Evolutionary conservation across 2,113 vertebrate genomes (phyloP).

Genomic region (Orthonyx spaldingii): DNA sequence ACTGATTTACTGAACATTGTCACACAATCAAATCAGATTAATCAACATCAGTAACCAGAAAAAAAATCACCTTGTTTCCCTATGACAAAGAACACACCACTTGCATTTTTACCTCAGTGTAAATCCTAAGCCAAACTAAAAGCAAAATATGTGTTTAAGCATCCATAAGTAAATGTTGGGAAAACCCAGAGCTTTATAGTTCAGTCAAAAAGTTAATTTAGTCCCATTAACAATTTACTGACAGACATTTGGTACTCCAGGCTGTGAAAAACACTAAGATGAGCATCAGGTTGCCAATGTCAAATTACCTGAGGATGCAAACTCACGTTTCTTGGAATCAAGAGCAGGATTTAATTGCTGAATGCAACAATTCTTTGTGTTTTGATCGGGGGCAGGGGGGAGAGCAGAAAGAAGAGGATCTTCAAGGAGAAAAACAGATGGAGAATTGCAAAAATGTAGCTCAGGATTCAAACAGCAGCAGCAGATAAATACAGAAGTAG

Average conservation of each 20-base stretch:
- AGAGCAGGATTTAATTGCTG: neutral
- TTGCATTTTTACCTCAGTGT: neutral
- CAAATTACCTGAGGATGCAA: conserved; percentile 20
- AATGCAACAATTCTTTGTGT: neutral
- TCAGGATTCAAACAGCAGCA: neutral
- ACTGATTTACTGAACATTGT: neutral
- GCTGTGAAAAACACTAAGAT: neutral
- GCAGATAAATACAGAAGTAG: neutral
- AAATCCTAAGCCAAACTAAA: neutral
- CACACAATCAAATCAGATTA: neutral
- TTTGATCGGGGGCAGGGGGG: neutral
- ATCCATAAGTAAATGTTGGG: neutral
- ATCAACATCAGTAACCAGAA: neutral
- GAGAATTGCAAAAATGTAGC: neutral
- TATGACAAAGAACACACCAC: neutral
- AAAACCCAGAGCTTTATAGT: neutral
- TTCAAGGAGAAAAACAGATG: neutral
- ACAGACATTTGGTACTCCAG: neutral
- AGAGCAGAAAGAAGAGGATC: neutral
- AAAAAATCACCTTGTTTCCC: neutral
- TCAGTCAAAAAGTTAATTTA: neutral
- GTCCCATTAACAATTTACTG: neutral
- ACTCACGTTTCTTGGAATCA: neutral
- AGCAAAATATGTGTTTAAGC: neutral
- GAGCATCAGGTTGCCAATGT: neutral